A percentile compares a stretch with the other conserved stretches of the same genome.
Conservation (phyloP, 2,888 invertebrate genomes). For the Rhamphomyia laevipes region DNA sequence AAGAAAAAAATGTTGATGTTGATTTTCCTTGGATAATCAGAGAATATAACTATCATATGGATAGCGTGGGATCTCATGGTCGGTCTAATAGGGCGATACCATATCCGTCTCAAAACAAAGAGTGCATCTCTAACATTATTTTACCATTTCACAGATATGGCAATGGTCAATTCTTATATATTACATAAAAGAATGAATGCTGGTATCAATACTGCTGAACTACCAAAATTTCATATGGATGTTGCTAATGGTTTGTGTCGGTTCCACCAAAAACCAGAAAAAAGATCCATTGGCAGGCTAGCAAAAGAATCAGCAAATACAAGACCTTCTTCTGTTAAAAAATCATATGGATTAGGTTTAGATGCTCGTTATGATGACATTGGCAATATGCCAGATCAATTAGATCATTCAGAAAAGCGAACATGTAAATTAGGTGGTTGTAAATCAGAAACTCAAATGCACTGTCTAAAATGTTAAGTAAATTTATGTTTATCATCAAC, state of each 20-base stretch:
- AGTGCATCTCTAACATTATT: conserved; percentile 5
- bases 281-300: neutral
- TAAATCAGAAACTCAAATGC: conserved; percentile 8
- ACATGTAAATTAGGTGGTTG: conserved; percentile 5
- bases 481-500: conserved; percentile 7
- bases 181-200: neutral
- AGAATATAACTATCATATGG: conserved; percentile 8
- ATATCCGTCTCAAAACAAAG: conserved; percentile 5
- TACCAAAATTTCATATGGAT: conserved; percentile 5
- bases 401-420: conserved; percentile 3
- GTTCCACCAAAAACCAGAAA: conserved; percentile 1
- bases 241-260: conserved; percentile 1
- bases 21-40: conserved; percentile 4
- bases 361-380: conserved; percentile 2
- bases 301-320: conserved; percentile 1
- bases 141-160: conserved; percentile 6
- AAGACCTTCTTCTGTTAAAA: conserved; percentile 2
- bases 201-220: neutral
- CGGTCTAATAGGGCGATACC: conserved; percentile 6
- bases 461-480: conserved; percentile 4
- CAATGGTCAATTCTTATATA: conserved; percentile 8
- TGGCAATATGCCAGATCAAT: conserved; percentile 5
- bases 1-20: conserved; percentile 1
- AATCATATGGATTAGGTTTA: conserved; percentile 1
- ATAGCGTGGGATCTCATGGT: conserved; percentile 8